Percentiles rank a stretch among this genome's conserved stretches.
Evolutionary conservation across 2,888 invertebrate species (phyloP).

Genomic region (Brachypalpus laphriformis): DNA sequence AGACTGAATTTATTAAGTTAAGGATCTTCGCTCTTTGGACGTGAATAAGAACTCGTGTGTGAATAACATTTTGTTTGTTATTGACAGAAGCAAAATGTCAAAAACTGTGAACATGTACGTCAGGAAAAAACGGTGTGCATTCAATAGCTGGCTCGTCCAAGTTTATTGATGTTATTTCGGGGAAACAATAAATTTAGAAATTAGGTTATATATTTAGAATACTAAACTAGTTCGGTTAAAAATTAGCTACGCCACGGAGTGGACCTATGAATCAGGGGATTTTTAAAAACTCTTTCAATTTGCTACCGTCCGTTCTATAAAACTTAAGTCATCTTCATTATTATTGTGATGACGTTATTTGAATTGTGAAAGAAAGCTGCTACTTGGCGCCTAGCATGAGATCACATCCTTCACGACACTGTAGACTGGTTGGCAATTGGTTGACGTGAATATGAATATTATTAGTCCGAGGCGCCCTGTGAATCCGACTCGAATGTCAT

Average conservation of each 20-base stretch:
- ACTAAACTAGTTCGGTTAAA: not conserved
- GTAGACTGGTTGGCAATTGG: not conserved
- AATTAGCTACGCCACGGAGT: not conserved
- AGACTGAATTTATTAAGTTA: slow-evolving; percentile 16
- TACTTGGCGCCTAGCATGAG: not conserved
- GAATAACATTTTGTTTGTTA: slow-evolving; percentile 2
- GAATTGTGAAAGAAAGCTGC: not conserved
- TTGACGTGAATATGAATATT: slow-evolving; percentile 19
- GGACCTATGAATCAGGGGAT: slow-evolving; percentile 2
- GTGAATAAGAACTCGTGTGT: slow-evolving; percentile 11
- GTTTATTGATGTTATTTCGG: slow-evolving; percentile 10
- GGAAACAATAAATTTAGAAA: slow-evolving; percentile 5
- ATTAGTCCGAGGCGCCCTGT: not conserved
- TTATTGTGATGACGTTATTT: slow-evolving; percentile 1
- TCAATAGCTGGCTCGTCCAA: not conserved
- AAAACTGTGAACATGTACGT: slow-evolving; percentile 5
- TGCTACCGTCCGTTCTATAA: not conserved
- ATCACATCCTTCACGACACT: not conserved
- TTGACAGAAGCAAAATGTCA: slow-evolving; percentile 9
- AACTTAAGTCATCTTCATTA: slow-evolving; percentile 25
- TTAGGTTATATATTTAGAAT: slow-evolving; percentile 7
- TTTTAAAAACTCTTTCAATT: not conserved
- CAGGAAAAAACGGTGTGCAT: not conserved
- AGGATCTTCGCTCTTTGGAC: slow-evolving; percentile 3
- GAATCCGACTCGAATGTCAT: not conserved